These are phyloP conservation scores for Rhinatrema bivittatum DNA, from an alignment of 2,797 vertebrate genomes.

Conservation along the genomic window DNA sequence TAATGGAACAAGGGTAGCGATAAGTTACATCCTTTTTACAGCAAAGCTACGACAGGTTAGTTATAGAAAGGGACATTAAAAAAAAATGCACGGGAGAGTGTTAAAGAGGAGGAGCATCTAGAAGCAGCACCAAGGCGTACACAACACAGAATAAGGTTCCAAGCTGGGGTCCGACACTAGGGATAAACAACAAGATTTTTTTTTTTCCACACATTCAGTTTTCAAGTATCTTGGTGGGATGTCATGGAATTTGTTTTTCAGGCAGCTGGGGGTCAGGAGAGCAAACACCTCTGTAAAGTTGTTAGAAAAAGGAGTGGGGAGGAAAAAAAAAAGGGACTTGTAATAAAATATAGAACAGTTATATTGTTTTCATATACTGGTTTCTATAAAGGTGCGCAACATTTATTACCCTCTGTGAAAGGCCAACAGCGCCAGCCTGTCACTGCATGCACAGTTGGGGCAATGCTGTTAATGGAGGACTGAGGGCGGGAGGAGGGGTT, in stretches of 20 bases:
- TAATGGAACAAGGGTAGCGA: slow-evolving; percentile 49
- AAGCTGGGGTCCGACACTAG: slow-evolving; percentile 46
- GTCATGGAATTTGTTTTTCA: slow-evolving; percentile 31
- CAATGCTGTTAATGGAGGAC: slow-evolving; percentile 58
- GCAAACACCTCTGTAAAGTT: no score
- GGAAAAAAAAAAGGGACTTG: slow-evolving; percentile 28
- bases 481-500: no score
- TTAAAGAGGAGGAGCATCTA: no score
- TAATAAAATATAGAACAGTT: slow-evolving; percentile 37
- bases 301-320: no score
- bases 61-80: no score
- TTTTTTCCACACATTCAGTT: slow-evolving; percentile 39
- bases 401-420: slow-evolving; percentile 56
- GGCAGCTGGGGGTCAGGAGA: slow-evolving; percentile 1
- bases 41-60: slow-evolving; percentile 59
- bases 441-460: slow-evolving; percentile 69
- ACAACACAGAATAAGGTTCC: slow-evolving; percentile 51
- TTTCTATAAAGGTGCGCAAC: slow-evolving; percentile 54
- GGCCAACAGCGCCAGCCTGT: slow-evolving; percentile 54
- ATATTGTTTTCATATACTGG: slow-evolving; percentile 46
- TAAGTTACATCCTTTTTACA: slow-evolving; percentile 50
- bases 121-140: slow-evolving; percentile 49
- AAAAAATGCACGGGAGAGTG: no score
- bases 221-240: slow-evolving; percentile 43
- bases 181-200: slow-evolving; percentile 33